A percentile compares a stretch with the other conserved stretches of the same genome.
These are phyloP conservation scores for Andricus grossulariae DNA, from an alignment of 1,140 invertebrate genomes.

Conservation along the genomic window DNA sequence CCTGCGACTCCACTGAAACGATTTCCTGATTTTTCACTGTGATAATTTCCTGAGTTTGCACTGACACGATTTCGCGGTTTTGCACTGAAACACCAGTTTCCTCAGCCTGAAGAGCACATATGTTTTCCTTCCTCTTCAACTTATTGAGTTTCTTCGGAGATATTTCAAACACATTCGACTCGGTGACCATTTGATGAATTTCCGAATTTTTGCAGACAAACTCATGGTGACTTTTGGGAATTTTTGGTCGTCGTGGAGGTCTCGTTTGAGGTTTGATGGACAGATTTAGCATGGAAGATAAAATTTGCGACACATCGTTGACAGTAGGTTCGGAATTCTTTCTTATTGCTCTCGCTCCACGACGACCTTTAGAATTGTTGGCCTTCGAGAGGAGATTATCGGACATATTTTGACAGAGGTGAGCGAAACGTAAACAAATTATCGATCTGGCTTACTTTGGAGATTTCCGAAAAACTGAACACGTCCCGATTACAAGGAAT, in stretches of 20 bases:
- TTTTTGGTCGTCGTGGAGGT: background rate
- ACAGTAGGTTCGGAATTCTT: background rate
- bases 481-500: too few species aligned
- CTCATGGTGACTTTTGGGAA: background rate
- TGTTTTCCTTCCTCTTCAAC: background rate
- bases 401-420: background rate
- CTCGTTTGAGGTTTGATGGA: background rate
- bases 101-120: background rate
- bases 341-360: background rate
- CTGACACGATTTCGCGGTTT: background rate
- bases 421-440: background rate
- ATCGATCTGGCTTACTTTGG: too few species aligned
- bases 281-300: background rate
- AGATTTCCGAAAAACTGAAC: too few species aligned
- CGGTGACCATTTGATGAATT: conserved; percentile 9
- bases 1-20: background rate
- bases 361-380: background rate
- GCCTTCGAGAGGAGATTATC: background rate
- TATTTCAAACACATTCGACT: background rate
- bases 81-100: background rate
- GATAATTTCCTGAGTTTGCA: background rate
- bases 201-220: background rate
- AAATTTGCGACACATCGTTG: background rate
- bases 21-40: background rate
- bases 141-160: background rate